These are phyloP conservation scores for Struthio camelus DNA, from an alignment of 2,113 vertebrate species.

Conservation along the genomic window DNA sequence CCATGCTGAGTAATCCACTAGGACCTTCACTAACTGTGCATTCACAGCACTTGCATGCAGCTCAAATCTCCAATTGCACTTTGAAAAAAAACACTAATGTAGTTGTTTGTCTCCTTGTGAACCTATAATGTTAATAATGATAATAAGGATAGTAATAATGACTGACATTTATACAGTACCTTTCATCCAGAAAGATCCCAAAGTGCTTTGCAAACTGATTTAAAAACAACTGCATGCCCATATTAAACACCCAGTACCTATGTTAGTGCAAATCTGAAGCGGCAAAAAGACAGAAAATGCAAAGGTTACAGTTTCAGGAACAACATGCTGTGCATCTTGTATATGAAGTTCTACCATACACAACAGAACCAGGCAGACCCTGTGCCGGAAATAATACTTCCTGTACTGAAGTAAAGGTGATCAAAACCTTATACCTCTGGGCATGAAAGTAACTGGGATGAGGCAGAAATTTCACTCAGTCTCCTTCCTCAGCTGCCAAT, in stretches of 20 bases:
- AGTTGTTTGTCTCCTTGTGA: constrained; percentile 24
- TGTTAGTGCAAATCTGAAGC: neutral
- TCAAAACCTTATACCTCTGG: constrained; percentile 7
- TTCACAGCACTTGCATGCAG: neutral
- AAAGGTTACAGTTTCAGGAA: neutral
- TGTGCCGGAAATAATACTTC: neutral
- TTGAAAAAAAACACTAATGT: constrained; percentile 7
- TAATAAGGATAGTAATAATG: constrained; percentile 53
- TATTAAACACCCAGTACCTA: neutral
- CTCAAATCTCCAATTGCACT: neutral
- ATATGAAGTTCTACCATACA: neutral
- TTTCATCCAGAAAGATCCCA: constrained; percentile 43
- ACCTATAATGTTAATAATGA: constrained; percentile 26
- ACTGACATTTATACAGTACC: constrained; percentile 38
- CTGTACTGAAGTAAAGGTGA: neutral
- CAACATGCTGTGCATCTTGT: neutral
- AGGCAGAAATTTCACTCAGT: constrained; percentile 11
- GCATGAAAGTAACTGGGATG: neutral
- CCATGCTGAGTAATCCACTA: neutral
- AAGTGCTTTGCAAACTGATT: constrained; percentile 43
- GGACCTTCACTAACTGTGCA: neutral
- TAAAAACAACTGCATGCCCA: neutral
- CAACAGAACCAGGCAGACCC: neutral
- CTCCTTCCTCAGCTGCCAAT: neutral
- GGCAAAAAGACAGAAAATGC: neutral